Evolutionary conservation across 2,888 invertebrate genomes (phyloP).

Genomic region (Chrysolina americana): DNA sequence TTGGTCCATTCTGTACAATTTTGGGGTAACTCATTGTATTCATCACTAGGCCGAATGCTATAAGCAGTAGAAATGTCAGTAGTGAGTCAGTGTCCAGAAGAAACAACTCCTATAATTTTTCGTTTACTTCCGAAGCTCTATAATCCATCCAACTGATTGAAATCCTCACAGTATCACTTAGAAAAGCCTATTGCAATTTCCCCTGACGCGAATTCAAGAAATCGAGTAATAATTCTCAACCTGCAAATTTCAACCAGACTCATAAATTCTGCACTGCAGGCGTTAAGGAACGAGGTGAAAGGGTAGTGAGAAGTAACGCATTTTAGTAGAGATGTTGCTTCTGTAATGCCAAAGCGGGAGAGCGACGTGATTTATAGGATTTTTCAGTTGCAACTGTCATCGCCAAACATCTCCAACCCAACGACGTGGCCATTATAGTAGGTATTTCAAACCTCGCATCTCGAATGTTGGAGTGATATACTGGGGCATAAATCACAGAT

Average conservation of each 20-base stretch:
- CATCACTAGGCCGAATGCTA: too few species aligned
- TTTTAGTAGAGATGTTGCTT: constrained; percentile 51
- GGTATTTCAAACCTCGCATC: constrained; percentile 44
- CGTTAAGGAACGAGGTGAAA: constrained; percentile 16
- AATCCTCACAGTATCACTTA: too few species aligned
- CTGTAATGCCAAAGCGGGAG: constrained; percentile 46
- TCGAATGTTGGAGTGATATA: constrained; percentile 30
- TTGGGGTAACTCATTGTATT: too few species aligned
- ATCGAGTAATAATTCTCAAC: neutral
- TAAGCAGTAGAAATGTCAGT: too few species aligned
- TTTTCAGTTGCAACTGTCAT: constrained; percentile 57
- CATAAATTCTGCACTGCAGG: neutral
- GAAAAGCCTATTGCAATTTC: neutral
- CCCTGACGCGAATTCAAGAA: neutral
- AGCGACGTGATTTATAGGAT: constrained; percentile 56
- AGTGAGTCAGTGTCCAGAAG: too few species aligned
- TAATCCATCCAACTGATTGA: too few species aligned
- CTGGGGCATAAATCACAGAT: constrained; percentile 34
- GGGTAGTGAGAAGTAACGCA: constrained; percentile 44
- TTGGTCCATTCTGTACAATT: too few species aligned
- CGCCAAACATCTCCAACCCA: constrained; percentile 49
- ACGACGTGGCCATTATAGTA: constrained; percentile 50
- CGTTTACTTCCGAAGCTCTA: too few species aligned
- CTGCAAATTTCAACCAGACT: neutral
- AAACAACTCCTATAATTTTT: too few species aligned